Evolutionary conservation across 2,797 vertebrate species (phyloP).

Genomic region (Sardinella longiceps): DNA sequence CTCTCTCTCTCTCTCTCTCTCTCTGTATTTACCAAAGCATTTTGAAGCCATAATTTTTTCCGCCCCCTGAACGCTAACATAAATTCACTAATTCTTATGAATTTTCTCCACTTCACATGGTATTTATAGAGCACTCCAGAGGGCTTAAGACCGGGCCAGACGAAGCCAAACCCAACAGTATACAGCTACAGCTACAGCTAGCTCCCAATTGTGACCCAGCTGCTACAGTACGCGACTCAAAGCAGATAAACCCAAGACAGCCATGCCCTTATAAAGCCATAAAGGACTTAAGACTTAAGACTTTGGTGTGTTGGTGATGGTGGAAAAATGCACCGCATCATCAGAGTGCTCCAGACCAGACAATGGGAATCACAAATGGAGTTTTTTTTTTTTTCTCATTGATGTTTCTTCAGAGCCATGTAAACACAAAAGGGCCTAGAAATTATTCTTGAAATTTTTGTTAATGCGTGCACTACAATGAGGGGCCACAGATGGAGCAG

Average conservation of each 20-base stretch:
- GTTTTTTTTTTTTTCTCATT: neutral
- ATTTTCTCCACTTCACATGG: neutral
- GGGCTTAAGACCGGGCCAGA: constrained; percentile 23
- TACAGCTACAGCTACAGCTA: no score
- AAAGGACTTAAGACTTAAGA: no score
- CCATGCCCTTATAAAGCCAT: constrained; percentile 74
- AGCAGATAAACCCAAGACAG: constrained; percentile 51
- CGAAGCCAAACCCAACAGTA: constrained; percentile 45
- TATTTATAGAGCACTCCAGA: neutral
- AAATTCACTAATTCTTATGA: neutral
- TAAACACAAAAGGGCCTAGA: neutral
- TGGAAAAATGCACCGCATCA: constrained; percentile 23
- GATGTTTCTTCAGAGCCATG: neutral
- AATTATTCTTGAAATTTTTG: neutral
- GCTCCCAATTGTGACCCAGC: constrained; percentile 39
- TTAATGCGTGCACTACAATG: neutral
- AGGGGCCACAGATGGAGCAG: neutral
- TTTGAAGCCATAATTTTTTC: neutral
- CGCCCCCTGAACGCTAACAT: neutral
- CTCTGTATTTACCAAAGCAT: neutral
- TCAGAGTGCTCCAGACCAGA: neutral
- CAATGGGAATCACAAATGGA: neutral
- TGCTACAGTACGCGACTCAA: constrained; percentile 34
- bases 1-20: no score
- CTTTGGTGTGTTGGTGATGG: constrained; percentile 21